Base-by-base conservation (phyloP, 2,113 vertebrate species). In the Paramisgurnus dabryanus region DNA sequence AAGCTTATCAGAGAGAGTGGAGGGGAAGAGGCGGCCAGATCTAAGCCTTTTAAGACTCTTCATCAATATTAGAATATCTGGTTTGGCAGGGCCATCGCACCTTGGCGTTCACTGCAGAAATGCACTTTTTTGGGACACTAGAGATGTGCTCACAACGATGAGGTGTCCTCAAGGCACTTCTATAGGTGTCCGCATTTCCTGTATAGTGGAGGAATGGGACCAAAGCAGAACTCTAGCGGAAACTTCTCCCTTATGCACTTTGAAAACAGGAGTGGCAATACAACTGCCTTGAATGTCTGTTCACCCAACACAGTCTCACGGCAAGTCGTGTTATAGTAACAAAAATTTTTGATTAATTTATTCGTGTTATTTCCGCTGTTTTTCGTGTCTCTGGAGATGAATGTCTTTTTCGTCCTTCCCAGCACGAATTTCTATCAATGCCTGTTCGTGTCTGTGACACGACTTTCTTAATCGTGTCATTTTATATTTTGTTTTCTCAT, bases 11-110 rank as follows among this genome's bases (percentile, higher is more conserved):
- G 76, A 76, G 79, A 79, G 75, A 45, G 57, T 18, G 27, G 70
- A 66, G 67, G 50, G 45, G 61, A 55, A 79, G 65, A 41, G 60
- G 61, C 69, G 76, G 75, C 80, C 82, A 80, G 74, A 85, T 67
- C 70, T 66, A 80, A 88, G 85, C 82, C 83, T 79, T 84, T 88
- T 84, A 84, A 85, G 78, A 79, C 82, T 73, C 79, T 57, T 80
- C 80, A 82, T 86, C 84, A 85, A 88, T 86, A 86, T 85, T 78
- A 73, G 78, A 84, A 85, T 83, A 84, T 80, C 66, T 73, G 39
- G 53, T 61, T 67, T 49, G 57, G 83, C 53, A 55, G 12, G 65
- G 79, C 81, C 80, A 61, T 67, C 72, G 43, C 55, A 80, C 73
- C 65, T 63, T 66, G 67, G 69, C 78, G 77, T 58, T 53, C 61